A percentile compares a stretch with the other conserved stretches of the same genome.
These are phyloP conservation scores for Decapterus maruadsi DNA, from an alignment of 2,797 vertebrate species.

Conservation along the genomic window DNA sequence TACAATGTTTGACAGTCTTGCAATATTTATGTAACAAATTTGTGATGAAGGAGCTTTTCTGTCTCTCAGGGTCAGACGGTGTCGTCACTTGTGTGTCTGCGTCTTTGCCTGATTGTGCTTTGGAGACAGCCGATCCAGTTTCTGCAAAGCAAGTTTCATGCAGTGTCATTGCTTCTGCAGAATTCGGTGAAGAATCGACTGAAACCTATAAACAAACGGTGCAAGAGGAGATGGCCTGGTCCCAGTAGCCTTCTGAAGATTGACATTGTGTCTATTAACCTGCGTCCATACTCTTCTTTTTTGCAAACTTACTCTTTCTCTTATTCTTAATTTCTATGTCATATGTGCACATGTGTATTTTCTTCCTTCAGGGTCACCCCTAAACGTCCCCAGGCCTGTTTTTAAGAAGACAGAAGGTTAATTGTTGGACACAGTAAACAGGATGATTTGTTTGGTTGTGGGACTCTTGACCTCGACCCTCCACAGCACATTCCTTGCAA, in stretches of 20 bases:
- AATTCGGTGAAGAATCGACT: too few species aligned
- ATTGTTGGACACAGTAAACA: conserved; percentile 65
- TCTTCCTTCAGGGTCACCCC: conserved; percentile 12
- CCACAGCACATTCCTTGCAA: conserved; percentile 64
- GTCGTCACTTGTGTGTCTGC: not conserved
- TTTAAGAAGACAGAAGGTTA: conserved; percentile 52
- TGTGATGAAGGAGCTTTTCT: not conserved
- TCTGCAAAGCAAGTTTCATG: too few species aligned
- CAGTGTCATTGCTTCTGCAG: too few species aligned
- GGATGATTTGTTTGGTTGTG: conserved; percentile 51
- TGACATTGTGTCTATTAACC: not conserved
- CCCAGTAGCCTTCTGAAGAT: too few species aligned
- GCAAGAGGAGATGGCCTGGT: not conserved
- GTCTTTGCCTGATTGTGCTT: too few species aligned
- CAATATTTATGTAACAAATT: not conserved
- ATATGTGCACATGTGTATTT: not conserved
- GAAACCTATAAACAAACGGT: too few species aligned
- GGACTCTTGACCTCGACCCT: conserved; percentile 69
- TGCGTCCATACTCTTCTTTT: not conserved
- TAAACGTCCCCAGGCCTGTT: conserved; percentile 7
- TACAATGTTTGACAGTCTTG: not conserved
- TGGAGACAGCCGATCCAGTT: too few species aligned
- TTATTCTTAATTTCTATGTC: not conserved
- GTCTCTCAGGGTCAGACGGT: not conserved
- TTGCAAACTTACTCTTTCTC: not conserved